Evolutionary conservation across 2,888 invertebrate genomes (phyloP).

Genomic region (Cistogaster globosa): DNA sequence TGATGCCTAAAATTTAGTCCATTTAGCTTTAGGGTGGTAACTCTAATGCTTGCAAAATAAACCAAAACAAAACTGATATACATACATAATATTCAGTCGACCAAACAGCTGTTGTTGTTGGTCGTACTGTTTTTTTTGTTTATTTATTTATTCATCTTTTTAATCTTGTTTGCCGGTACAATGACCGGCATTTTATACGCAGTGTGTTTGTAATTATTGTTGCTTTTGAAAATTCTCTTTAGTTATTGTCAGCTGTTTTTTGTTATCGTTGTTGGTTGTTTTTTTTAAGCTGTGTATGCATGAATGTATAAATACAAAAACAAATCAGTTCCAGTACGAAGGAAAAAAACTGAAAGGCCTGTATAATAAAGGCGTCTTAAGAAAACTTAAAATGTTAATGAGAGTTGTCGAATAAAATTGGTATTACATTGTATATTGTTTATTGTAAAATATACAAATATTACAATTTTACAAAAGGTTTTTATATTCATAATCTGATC

Average conservation of each 20-base stretch:
- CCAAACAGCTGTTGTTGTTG: constrained; percentile 67
- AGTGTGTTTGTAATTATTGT: constrained; percentile 7
- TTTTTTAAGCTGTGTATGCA: background rate
- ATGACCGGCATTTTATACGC: constrained; percentile 66
- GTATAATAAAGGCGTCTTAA: no score
- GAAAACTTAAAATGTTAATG: no score
- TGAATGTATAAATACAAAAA: no score
- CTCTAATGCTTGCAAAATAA: constrained; percentile 4
- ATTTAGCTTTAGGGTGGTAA: background rate
- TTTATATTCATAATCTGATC: no score
- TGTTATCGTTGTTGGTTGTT: constrained; percentile 35
- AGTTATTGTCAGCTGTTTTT: constrained; percentile 59
- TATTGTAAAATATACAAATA: no score
- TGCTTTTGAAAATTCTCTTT: constrained; percentile 26
- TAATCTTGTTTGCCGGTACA: constrained; percentile 69
- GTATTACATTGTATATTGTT: no score
- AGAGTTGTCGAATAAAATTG: no score
- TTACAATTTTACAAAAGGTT: no score
- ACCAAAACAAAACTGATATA: background rate
- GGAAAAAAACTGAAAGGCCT: no score
- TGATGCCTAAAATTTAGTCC: background rate
- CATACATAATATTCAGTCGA: constrained; percentile 42
- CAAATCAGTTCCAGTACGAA: no score
- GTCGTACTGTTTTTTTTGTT: constrained; percentile 6
- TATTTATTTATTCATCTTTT: constrained; percentile 19